Base-by-base conservation (phyloP, 2,797 vertebrate species). In the Geotria australis region DNA sequence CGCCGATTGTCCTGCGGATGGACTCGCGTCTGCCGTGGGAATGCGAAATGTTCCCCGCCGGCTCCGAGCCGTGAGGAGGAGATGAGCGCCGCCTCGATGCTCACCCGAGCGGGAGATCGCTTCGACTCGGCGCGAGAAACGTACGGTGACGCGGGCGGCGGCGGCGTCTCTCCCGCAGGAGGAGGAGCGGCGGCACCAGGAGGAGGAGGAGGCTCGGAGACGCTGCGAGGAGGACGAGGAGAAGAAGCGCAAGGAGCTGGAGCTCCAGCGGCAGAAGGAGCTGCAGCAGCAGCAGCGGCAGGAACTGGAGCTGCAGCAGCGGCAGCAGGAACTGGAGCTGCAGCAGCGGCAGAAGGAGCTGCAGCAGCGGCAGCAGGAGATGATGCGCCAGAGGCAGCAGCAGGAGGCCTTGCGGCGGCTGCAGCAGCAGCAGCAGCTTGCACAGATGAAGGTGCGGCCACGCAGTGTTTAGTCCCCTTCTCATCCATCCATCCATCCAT, bases 401-500 rank as follows among this genome's bases (percentile, higher is more conserved):
- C 86, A 91, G 61, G 88, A 95, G 63, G 88, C 86, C 15, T 74
- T 95, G 48, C 73, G 85, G 46, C 75, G 85, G 56, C 70, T 85
- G 59, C 86, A 93, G 10, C 86, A 86, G 9, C 84, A 94, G 13
- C 91, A 98, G 61, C 86, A 95, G 61, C 77, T 89, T 47, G 85
- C 83, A 12, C 85, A 91, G 58, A 94, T 94, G 82, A 94, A 91
- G 79, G 85, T 85, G 64, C 38, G 24, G 24, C 24, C 24, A n/a
- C n/a, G n/a, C n/a, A n/a, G n/a, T n/a, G n/a, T n/a, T n/a, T n/a
- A n/a, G n/a, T n/a, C n/a, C n/a, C n/a, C n/a, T n/a, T n/a, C n/a
- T n/a, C n/a, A n/a, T n/a, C n/a, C n/a, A n/a, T n/a, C n/a, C n/a
- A n/a, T n/a, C n/a, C n/a, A 38, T 38, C 38, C 24, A 38, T 38